These are phyloP conservation scores for Trichogramma pretiosum DNA, from an alignment of 1,140 invertebrate species.

Conservation along the genomic window DNA sequence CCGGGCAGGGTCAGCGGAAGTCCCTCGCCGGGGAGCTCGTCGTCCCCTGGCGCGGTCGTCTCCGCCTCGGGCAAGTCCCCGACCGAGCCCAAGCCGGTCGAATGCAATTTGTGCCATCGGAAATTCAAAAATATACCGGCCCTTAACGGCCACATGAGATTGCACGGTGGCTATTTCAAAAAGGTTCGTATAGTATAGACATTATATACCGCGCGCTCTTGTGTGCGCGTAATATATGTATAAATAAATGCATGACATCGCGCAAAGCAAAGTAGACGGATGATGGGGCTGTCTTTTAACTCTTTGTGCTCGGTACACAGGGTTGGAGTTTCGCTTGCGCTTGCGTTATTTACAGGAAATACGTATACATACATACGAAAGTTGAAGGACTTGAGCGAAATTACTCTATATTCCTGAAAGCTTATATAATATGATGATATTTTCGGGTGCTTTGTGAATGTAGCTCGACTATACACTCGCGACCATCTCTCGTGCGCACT, in stretches of 20 bases:
- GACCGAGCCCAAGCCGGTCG: slow-evolving; percentile 69
- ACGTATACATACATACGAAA: no score
- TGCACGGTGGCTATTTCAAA: slow-evolving; percentile 94
- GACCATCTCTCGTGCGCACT: no score
- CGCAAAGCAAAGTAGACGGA: background rate
- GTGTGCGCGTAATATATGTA: background rate
- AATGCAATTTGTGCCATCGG: slow-evolving; percentile 87
- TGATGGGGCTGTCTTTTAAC: background rate
- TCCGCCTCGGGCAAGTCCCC: slow-evolving; percentile 45
- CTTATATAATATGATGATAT: no score
- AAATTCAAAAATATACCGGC: slow-evolving; percentile 96
- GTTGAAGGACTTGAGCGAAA: no score
- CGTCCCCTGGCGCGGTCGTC: slow-evolving; percentile 34
- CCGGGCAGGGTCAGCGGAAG: slow-evolving; percentile 34
- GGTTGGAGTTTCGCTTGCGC: no score
- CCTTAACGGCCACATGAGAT: slow-evolving; percentile 92
- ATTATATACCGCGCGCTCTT: background rate
- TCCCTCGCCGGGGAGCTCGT: slow-evolving; percentile 32
- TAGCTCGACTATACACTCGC: no score
- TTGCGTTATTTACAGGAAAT: no score
- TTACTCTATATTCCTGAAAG: no score
- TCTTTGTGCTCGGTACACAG: background rate
- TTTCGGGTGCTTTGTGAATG: no score
- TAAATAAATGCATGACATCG: background rate
- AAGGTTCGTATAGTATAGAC: slow-evolving; percentile 60